Evolutionary conservation across 2,888 invertebrate genomes (phyloP), one percentile per base, ranked within the genome.

Genomic region (Brachylomia viminalis): DNA sequence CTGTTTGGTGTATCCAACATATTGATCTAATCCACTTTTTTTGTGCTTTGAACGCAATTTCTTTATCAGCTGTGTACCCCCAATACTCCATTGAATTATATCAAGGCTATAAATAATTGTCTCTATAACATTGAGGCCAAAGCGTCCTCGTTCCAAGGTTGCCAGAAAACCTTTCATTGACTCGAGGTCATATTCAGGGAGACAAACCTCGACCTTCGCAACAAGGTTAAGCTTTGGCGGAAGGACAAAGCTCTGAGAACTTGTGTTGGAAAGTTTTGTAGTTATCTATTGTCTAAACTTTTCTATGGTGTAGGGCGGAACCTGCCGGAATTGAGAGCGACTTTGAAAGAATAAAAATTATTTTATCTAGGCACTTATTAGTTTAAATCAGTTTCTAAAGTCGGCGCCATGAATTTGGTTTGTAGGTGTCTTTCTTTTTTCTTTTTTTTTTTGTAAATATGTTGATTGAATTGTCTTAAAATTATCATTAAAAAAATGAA

Each of bases 101-200:
- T 49, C 79, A 69, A 76, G 59, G 59, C 20, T 27, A n/a, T n/a
- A n/a, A n/a, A n/a, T n/a, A n/a, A n/a, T 54, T 52, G 45, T 49
- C 30, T 67, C 33, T 52, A 10, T 33, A 38, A 30, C n/a, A 52
- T 47, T 47, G n/a, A 66, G 45, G 20, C 11, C 59, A 17, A 27
- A 33, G n/a, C 61, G 65, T 62, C 78, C 54, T 67, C 10, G 47
- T 11, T 49, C 6, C 42, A 56, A 79, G 79, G 56, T 67, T 15
- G 10, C 20, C 8, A 11, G 7, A 30, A 56, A 30, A 65, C 13
- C 23, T 70, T 61, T 13, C 66, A 66, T 80, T 80, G 54, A 27
- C 17, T 17, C 30, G 11, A 80, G 75, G 66, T 80, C 42, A 27
- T 42, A 27, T 54, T 61, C 66, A 80, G 33, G 75, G 81, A 11